Evolutionary conservation across 2,113 vertebrate genomes (phyloP), one percentile per base, ranked within the genome.

Genomic region (Chinchilla lanigera): DNA sequence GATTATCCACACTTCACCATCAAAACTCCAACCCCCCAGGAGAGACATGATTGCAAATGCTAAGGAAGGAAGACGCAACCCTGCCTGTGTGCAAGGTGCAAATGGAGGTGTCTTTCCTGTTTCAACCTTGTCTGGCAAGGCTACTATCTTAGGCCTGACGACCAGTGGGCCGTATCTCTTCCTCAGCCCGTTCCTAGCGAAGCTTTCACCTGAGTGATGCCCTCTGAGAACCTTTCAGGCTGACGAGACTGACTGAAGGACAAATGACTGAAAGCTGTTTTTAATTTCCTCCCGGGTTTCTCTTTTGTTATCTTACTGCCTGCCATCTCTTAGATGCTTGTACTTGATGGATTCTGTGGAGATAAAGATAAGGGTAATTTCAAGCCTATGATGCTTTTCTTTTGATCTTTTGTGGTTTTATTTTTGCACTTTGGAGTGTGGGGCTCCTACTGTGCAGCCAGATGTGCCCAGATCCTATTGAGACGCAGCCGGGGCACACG

Each of bases 381-480:
- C 98, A 98, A 97, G 93, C 92, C 96, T 97, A 94, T 26, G 41
- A 98, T 94, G 95, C 96, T 98, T 98, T 98, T 98, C 95, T 98
- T 97, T 98, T 97, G 98, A 98, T 98, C 98, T 98, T 98, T 96
- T 97, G 97, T 96, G 86, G 95, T 97, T 98, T 98, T 98, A 98
- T 98, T 99, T 98, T 98, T 98, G 92, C 96, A 98, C 98, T 98
- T 98, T 97, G 97, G 97, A 98, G 96, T 98, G 97, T 98, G 97
- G 98, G 97, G 98, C 98, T 98, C 98, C 98, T 98, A 97, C 98
- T 97, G 98, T 97, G 98, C 93, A 89, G 97, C 97, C 98, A 99
- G 98, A 98, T 98, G 99, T 98, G 98, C 97, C 94, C 96, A 52
- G 97, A 98, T 98, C 97, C 98, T 98, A 97, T 98, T 98, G 98